Evolutionary conservation across 2,888 invertebrate genomes (phyloP).

Genomic region (Micoletzkya japonica): DNA sequence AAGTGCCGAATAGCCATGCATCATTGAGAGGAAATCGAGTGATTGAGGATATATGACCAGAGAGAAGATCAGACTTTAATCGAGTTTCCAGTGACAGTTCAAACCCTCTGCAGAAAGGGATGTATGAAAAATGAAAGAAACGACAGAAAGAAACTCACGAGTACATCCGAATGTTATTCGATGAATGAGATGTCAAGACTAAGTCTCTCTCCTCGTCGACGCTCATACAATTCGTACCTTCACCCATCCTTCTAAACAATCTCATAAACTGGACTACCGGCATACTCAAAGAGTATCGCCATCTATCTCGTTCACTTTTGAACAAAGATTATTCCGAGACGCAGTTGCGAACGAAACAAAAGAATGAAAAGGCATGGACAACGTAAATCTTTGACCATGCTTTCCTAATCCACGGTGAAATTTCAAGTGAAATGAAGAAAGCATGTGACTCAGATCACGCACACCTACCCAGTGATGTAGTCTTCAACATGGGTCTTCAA

Average conservation of each 20-base stretch:
- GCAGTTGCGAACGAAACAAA: no score
- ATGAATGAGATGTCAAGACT: constrained; percentile 6
- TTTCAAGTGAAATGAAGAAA: no score
- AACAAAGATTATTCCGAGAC: not conserved
- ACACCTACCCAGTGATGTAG: no score
- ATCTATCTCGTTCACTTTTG: no score
- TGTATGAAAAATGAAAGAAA: not conserved
- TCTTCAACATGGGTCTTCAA: not conserved
- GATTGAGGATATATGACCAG: constrained; percentile 77
- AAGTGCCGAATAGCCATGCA: constrained; percentile 85
- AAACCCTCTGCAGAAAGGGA: not conserved
- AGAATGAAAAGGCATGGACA: no score
- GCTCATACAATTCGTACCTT: not conserved
- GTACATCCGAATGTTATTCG: constrained; percentile 9
- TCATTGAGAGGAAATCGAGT: constrained; percentile 86
- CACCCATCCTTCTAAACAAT: not conserved
- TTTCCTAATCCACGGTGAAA: no score
- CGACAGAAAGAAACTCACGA: constrained; percentile 1
- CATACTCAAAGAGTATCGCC: no score
- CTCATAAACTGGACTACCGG: no score
- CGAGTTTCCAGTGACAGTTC: constrained; percentile 37
- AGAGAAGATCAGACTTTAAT: constrained; percentile 34
- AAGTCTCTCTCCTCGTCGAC: constrained; percentile 16
- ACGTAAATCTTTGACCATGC: no score
- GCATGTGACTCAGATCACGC: no score